Conservation (phyloP, 2,113 vertebrate species). For the Bubo bubo region DNA sequence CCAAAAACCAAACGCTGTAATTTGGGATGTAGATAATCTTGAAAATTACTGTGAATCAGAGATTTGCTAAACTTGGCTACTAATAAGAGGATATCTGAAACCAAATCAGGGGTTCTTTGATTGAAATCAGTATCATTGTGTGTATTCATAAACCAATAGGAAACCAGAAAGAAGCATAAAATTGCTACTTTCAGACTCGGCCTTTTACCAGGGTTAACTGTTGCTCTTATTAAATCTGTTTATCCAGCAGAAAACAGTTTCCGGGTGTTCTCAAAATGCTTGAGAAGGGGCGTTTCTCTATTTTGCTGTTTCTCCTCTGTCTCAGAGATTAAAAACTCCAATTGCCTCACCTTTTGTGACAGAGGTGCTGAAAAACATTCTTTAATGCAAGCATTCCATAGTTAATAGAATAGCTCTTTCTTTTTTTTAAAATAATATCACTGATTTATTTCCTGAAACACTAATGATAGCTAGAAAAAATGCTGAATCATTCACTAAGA, state of each 20-base stretch:
- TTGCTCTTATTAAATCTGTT: constrained; percentile 15
- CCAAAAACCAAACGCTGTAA: background rate
- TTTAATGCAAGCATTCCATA: background rate
- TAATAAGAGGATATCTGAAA: background rate
- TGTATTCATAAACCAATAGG: background rate
- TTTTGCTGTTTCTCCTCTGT: background rate
- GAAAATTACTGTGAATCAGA: background rate
- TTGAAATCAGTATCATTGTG: background rate
- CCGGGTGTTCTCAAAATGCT: background rate
- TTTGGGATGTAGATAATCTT: background rate
- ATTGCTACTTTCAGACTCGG: background rate
- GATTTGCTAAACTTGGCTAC: background rate
- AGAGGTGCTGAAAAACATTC: background rate
- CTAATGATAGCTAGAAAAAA: background rate
- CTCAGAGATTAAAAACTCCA: background rate
- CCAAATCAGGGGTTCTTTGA: background rate
- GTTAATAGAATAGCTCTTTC: background rate
- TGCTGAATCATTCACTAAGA: background rate
- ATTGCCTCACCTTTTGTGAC: background rate
- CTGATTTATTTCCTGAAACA: background rate
- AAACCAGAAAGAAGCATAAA: background rate
- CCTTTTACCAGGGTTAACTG: background rate
- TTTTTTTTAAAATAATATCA: background rate
- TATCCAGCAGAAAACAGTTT: constrained; percentile 9
- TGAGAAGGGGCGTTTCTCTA: background rate